A percentile compares a stretch with the other conserved stretches of the same genome.
Conservation (phyloP, 1,140 invertebrate genomes). For the Caenorhabditis briggsae region DNA sequence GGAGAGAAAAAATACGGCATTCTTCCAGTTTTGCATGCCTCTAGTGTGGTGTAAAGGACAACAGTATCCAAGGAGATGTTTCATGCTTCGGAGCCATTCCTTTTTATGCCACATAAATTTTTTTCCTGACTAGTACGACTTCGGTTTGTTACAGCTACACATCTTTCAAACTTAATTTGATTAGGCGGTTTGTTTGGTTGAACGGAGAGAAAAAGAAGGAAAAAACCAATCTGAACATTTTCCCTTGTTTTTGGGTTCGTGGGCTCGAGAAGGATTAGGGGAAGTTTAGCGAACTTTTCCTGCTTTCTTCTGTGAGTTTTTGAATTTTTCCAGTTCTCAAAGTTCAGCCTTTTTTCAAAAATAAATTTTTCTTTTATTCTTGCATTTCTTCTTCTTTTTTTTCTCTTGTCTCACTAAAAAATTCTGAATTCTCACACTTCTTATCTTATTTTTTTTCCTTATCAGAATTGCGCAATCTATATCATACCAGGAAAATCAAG, state of each 20-base stretch:
- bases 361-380: too few species aligned
- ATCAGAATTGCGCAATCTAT: conserved; percentile 22
- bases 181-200: not conserved
- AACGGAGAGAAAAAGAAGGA: not conserved
- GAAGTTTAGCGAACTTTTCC: not conserved
- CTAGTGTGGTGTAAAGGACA: not conserved
- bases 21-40: not conserved
- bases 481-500: conserved; percentile 24
- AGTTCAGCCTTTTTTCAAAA: too few species aligned
- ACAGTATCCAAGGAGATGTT: not conserved
- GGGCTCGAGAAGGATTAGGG: not conserved
- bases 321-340: too few species aligned
- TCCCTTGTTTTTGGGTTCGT: not conserved
- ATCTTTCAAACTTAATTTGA: conserved; percentile 29
- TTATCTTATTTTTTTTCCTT: not conserved
- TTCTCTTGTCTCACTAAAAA: not conserved
- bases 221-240: conserved; percentile 44
- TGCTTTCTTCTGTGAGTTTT: not conserved
- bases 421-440: not conserved
- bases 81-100: not conserved
- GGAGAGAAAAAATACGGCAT: not conserved
- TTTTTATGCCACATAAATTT: not conserved
- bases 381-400: too few species aligned
- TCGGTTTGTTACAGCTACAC: not conserved
- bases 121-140: not conserved